Base-by-base conservation (phyloP, 2,113 vertebrate species). In the Megalops atlanticus region DNA sequence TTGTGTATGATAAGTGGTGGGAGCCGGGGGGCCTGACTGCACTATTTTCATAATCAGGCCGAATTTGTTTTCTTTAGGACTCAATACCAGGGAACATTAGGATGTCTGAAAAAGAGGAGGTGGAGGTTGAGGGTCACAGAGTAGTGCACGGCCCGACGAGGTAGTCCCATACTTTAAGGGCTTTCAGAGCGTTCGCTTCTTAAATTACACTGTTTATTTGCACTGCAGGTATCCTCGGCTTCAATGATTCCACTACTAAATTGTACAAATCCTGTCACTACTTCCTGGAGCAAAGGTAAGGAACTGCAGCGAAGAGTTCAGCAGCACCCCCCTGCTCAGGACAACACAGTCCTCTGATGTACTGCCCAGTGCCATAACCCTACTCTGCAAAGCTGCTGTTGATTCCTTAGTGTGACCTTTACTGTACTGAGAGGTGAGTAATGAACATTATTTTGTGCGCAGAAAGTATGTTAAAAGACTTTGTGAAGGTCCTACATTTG, bases 31-130 rank as follows among this genome's bases (percentile, higher is more conserved):
- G 90, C 88, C 88, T 85, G 86, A 78, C 86, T 73, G 87, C 88
- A 88, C 85, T 93, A 90, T 93, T 94, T 94, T 94, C 88, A 90
- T 90, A 94, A 93, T 93, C 91, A 93, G 89, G 82, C 86, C 77
- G 81, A 83, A 91, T 93, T 94, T 94, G 92, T 94, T 94, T 94
- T 93, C 89, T 91, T 92, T 90, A 85, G 92, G 89, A 87, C 88
- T 89, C 88, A 76, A 87, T 86, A 88, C 86, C 84, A 1, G 83
- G 82, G 88, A 86, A 84, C 86, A 88, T 90, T 87, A 88, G 87
- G 85, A 87, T 87, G 87, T 84, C 86, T 85, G 88, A 90, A n/a
- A n/a, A n/a, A 80, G 84, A 89, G 88, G 81, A 84, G 86, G 87
- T 82, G 87, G 33, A 87, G 76, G 86, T 80, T 58, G 41, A 16